Evolutionary conservation across 2,113 vertebrate species (phyloP).

Genomic region (Lagopus leucura): DNA sequence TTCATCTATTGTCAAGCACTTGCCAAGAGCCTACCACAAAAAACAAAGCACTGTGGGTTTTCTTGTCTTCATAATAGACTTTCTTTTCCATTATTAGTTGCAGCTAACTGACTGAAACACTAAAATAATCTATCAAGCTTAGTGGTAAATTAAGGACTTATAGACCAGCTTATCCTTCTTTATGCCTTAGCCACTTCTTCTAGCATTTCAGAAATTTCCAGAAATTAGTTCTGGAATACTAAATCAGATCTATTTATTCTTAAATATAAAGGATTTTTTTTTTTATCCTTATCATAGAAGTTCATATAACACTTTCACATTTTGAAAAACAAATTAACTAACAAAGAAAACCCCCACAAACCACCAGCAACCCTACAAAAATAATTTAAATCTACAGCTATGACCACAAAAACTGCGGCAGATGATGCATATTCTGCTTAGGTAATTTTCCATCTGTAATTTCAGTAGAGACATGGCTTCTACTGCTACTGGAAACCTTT

Average conservation of each 20-base stretch:
- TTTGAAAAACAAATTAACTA: background rate
- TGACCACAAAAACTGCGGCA: background rate
- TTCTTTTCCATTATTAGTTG: conserved; percentile 4
- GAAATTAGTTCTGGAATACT: background rate
- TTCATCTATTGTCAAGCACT: background rate
- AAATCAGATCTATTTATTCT: background rate
- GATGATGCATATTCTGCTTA: background rate
- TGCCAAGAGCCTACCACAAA: background rate
- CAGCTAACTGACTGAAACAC: background rate
- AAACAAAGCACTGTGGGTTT: background rate
- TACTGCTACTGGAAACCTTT: background rate
- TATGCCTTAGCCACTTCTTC: background rate
- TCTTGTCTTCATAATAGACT: background rate
- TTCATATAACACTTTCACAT: background rate
- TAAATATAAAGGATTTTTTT: background rate
- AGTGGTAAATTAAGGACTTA: conserved; percentile 17
- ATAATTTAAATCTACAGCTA: background rate
- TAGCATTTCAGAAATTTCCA: background rate
- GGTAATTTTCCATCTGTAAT: background rate
- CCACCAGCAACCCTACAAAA: background rate
- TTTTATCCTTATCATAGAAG: background rate
- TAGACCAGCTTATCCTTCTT: background rate
- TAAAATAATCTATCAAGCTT: background rate
- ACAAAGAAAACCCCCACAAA: background rate
- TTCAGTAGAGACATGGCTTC: background rate